Percentiles rank a stretch among this genome's conserved stretches.
These are phyloP conservation scores for Caenorhabditis briggsae DNA, from an alignment of 1,140 invertebrate genomes.

Conservation along the genomic window DNA sequence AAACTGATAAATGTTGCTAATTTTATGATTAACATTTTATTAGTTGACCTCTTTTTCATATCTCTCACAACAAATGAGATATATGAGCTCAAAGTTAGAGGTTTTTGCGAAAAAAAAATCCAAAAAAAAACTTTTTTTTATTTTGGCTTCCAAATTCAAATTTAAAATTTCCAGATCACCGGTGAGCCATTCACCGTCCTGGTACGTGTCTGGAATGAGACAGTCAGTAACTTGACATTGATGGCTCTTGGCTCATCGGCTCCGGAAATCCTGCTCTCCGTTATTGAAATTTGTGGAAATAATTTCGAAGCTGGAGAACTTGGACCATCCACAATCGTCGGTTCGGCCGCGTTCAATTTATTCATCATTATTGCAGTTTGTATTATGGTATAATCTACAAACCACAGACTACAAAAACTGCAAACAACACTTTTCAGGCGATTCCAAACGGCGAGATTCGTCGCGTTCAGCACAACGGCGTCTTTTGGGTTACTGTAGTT, in stretches of 20 bases:
- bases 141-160: neutral
- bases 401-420: neutral
- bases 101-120: neutral
- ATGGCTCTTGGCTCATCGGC: constrained; percentile 81
- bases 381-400: constrained; percentile 65
- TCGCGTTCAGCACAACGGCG: constrained; percentile 78
- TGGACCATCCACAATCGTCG: constrained; percentile 79
- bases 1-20: too few species aligned
- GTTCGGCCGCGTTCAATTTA: constrained; percentile 81
- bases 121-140: neutral
- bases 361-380: constrained; percentile 77
- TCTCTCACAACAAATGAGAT: too few species aligned
- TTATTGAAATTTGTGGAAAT: constrained; percentile 79
- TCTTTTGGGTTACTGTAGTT: constrained; percentile 79
- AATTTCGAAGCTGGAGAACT: constrained; percentile 75
- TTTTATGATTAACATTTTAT: too few species aligned
- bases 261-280: constrained; percentile 80
- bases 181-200: constrained; percentile 78
- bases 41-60: too few species aligned
- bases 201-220: constrained; percentile 81
- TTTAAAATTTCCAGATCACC: constrained; percentile 52
- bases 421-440: constrained; percentile 73
- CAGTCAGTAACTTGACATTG: constrained; percentile 80
- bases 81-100: constrained; percentile 45
- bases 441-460: constrained; percentile 79